These are phyloP conservation scores for Myiotriccus ornatus DNA, from an alignment of 2,797 vertebrate species.

Conservation along the genomic window DNA sequence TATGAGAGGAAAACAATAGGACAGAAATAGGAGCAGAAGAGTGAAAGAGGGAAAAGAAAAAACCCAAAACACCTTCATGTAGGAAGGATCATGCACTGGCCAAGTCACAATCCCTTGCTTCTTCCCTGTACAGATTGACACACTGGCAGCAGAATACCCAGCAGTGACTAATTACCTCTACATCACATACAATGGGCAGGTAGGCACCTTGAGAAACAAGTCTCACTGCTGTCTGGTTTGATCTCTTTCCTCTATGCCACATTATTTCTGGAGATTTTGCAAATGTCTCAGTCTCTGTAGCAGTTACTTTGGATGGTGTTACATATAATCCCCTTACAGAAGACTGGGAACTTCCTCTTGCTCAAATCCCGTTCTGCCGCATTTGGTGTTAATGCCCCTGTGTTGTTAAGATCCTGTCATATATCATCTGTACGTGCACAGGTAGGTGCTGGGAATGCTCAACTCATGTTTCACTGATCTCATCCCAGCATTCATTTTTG, in stretches of 20 bases:
- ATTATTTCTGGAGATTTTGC: background rate
- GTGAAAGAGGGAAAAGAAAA: background rate
- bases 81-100: background rate
- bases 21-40: background rate
- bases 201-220: slow-evolving; percentile 59
- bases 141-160: slow-evolving; percentile 92
- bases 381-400: background rate
- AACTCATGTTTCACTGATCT: background rate
- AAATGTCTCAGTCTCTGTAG: background rate
- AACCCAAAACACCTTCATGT: rapidly evolving
- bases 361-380: background rate
- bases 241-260: background rate
- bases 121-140: slow-evolving; percentile 85
- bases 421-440: background rate
- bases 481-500: background rate
- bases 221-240: background rate
- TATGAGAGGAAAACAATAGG: background rate
- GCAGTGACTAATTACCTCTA: slow-evolving; percentile 94
- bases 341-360: background rate
- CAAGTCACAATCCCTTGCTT: background rate
- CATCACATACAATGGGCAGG: slow-evolving; percentile 90
- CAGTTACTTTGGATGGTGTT: background rate
- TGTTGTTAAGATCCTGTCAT: background rate
- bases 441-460: background rate
- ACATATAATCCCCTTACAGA: background rate